phyloP scores from a whole-genome alignment of 2,888 invertebrate genomes.

The Tiphia femorata region DNA sequence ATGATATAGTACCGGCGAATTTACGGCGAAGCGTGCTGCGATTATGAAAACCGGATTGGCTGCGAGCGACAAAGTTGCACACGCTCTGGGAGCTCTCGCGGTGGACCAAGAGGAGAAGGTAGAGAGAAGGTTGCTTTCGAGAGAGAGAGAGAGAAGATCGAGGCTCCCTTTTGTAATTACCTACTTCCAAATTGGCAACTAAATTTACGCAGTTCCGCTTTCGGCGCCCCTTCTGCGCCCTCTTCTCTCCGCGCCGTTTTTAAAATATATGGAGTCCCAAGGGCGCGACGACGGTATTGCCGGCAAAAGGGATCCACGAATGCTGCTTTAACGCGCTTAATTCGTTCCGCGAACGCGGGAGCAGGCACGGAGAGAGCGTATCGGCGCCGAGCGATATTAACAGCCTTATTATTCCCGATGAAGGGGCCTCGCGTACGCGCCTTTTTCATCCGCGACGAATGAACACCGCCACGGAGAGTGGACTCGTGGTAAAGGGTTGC shows the following conservation, averaged over 20 bases:
- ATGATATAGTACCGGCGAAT: slow-evolving; percentile 33
- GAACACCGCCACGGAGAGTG: too few relatives aligned
- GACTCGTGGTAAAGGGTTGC: too few relatives aligned
- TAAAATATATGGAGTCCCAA: background rate
- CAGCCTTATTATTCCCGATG: too few relatives aligned
- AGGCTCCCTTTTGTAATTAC: slow-evolving; percentile 38
- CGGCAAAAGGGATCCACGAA: too few relatives aligned
- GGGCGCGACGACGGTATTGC: too few relatives aligned
- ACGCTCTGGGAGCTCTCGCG: too few relatives aligned
- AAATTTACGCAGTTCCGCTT: slow-evolving; percentile 30
- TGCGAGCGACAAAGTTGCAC: slow-evolving; percentile 27
- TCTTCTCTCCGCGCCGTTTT: background rate
- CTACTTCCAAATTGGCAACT: slow-evolving; percentile 37
- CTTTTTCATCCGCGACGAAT: too few relatives aligned
- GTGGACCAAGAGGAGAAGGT: background rate
- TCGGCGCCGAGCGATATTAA: too few relatives aligned
- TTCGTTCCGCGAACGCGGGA: too few relatives aligned
- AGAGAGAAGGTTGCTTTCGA: background rate
- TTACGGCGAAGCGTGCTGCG: slow-evolving; percentile 30
- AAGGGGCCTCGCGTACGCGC: too few relatives aligned
- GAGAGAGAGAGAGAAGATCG: slow-evolving; percentile 4
- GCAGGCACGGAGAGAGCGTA: too few relatives aligned
- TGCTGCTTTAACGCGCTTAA: too few relatives aligned
- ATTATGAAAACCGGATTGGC: slow-evolving; percentile 33
- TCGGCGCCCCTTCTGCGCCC: background rate